Conservation (phyloP, 1,140 invertebrate species). For the Asbolus verrucosus region DNA sequence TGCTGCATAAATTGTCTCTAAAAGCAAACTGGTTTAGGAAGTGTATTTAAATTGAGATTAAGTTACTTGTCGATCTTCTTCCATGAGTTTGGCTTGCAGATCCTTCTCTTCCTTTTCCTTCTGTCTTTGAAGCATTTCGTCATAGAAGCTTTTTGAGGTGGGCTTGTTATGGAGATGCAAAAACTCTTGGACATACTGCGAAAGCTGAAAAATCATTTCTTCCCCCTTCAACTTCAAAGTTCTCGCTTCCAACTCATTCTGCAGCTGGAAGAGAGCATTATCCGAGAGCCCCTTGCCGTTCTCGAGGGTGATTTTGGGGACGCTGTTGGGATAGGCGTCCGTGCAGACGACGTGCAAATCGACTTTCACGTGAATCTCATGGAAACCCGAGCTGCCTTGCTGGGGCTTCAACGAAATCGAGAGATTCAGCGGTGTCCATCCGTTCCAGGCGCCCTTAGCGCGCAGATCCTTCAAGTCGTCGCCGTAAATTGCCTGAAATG, state of each 20-base stretch:
- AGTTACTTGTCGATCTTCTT: slow-evolving; percentile 73
- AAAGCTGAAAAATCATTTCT: slow-evolving; percentile 83
- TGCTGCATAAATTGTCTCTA: slow-evolving; percentile 74
- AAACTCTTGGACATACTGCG: slow-evolving; percentile 77
- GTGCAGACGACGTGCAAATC: slow-evolving; percentile 78
- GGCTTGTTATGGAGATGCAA: slow-evolving; percentile 80
- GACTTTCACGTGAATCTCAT: slow-evolving; percentile 73
- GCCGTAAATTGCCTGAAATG: slow-evolving; percentile 73
- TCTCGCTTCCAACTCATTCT: slow-evolving; percentile 70
- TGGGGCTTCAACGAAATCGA: slow-evolving; percentile 75
- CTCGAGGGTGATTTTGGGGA: slow-evolving; percentile 73
- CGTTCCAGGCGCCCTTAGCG: slow-evolving; percentile 66
- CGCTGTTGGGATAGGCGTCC: slow-evolving; percentile 78
- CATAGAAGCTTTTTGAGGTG: slow-evolving; percentile 81
- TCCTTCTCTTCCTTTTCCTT: slow-evolving; percentile 72
- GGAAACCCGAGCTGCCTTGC: slow-evolving; percentile 72
- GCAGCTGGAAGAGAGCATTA: slow-evolving; percentile 69
- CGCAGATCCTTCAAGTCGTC: slow-evolving; percentile 72
- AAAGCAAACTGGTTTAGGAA: slow-evolving; percentile 53
- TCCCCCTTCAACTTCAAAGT: slow-evolving; percentile 73
- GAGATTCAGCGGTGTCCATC: slow-evolving; percentile 77
- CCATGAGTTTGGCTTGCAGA: slow-evolving; percentile 69
- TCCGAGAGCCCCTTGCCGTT: slow-evolving; percentile 79
- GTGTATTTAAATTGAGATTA: not conserved
- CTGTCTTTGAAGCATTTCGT: slow-evolving; percentile 82